Percentiles rank a stretch among this genome's conserved stretches.
These are phyloP conservation scores for Conger conger DNA, from an alignment of 2,113 vertebrate species.

Conservation along the genomic window DNA sequence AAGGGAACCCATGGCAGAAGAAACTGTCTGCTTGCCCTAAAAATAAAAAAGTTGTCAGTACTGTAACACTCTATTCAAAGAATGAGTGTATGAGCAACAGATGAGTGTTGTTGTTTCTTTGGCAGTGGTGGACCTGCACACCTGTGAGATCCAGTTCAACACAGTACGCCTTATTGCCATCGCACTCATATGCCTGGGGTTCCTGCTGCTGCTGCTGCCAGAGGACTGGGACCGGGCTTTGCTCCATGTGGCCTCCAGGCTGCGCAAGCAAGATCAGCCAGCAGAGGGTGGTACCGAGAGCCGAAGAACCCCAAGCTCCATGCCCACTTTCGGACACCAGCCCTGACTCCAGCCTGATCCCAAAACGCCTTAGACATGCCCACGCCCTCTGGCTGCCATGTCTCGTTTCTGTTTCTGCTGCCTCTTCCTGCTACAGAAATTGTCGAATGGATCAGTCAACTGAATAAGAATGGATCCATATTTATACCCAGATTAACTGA, in stretches of 20 bases:
- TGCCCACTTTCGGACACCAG: not conserved
- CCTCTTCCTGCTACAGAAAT: not conserved
- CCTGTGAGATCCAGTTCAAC: constrained; percentile 79
- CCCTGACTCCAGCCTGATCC: not conserved
- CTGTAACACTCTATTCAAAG: not conserved
- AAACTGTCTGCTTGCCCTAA: too few relatives aligned
- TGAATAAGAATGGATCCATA: not conserved
- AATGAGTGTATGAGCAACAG: not conserved
- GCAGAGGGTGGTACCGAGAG: constrained; percentile 64
- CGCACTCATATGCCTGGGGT: constrained; percentile 80
- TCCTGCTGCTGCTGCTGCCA: constrained; percentile 79
- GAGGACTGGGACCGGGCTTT: constrained; percentile 82
- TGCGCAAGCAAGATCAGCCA: constrained; percentile 75
- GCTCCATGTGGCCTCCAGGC: constrained; percentile 69
- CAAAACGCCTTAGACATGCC: not conserved
- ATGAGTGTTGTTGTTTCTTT: not conserved
- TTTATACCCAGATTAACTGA: not conserved
- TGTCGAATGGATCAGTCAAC: not conserved
- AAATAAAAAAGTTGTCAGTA: too few relatives aligned
- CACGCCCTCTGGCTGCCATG: not conserved
- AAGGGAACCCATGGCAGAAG: too few relatives aligned
- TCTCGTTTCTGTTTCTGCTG: not conserved
- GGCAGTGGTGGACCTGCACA: constrained; percentile 79
- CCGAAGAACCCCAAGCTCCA: not conserved
- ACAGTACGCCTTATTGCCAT: constrained; percentile 78